phyloP scores from a whole-genome alignment of 2,888 invertebrate species.

The Polymixis lichenea region DNA sequence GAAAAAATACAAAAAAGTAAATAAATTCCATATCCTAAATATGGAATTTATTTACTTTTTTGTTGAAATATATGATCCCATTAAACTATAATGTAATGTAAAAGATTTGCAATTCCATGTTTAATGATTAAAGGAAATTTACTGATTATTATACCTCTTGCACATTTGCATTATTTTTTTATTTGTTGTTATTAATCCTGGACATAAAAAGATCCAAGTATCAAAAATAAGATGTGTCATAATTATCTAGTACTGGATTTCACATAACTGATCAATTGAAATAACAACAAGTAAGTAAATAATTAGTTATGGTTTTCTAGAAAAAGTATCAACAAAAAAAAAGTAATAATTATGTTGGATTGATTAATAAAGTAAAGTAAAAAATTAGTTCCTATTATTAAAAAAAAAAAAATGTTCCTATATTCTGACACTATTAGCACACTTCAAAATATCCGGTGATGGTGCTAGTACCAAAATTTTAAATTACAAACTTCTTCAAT shows the following conservation, averaged over 20 bases:
- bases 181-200: background rate
- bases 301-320: background rate
- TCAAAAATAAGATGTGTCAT: background rate
- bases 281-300: background rate
- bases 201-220: conserved; percentile 4
- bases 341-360: background rate
- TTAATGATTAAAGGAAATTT: no score
- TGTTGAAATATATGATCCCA: no score
- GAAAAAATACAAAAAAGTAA: no score
- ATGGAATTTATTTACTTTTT: background rate
- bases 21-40: no score
- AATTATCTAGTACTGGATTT: background rate
- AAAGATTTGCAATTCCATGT: no score
- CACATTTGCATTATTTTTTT: background rate
- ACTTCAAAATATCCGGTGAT: background rate
- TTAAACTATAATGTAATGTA: background rate
- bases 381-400: no score
- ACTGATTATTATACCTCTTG: no score
- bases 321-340: background rate
- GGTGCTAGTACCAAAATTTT: background rate
- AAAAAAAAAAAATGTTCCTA: background rate
- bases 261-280: background rate
- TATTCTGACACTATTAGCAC: background rate
- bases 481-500: background rate
- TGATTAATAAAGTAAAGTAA: no score